Conservation (phyloP, 1,140 invertebrate genomes). For the Amyelois transitella region DNA sequence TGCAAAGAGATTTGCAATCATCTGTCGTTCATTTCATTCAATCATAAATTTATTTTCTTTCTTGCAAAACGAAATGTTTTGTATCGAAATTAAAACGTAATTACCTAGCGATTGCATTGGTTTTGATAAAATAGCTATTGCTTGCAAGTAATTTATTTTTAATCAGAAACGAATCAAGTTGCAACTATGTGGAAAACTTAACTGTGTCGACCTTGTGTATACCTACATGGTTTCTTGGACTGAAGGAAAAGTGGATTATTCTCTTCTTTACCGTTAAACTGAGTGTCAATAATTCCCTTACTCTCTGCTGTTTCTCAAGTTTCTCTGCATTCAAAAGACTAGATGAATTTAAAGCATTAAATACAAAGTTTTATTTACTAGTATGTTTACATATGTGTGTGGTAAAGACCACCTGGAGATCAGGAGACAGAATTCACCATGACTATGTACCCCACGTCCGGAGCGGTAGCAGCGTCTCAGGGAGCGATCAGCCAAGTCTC, state of each 20-base stretch:
- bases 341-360: slow-evolving; percentile 34
- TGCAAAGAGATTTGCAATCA: not conserved
- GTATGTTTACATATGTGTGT: slow-evolving; percentile 65
- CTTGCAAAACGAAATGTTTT: slow-evolving; percentile 30
- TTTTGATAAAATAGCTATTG: not conserved
- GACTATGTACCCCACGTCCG: slow-evolving; percentile 65
- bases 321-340: not conserved
- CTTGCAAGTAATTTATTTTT: not conserved
- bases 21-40: slow-evolving; percentile 16
- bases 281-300: too few relatives aligned
- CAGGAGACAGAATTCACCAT: slow-evolving; percentile 40
- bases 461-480: slow-evolving; percentile 63
- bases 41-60: slow-evolving; percentile 11
- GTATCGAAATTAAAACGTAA: slow-evolving; percentile 14
- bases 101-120: not conserved
- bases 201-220: slow-evolving; percentile 44
- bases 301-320: not conserved
- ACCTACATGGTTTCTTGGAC: slow-evolving; percentile 28
- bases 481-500: slow-evolving; percentile 54
- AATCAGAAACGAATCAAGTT: slow-evolving; percentile 3
- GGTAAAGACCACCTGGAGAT: slow-evolving; percentile 57
- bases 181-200: slow-evolving; percentile 1
- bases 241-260: slow-evolving; percentile 28
- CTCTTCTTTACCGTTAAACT: slow-evolving; percentile 25
- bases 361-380: slow-evolving; percentile 42